Percentiles rank a stretch among this genome's conserved stretches.
phyloP scores from a whole-genome alignment of 2,113 vertebrate species.

The Grallaria varia region DNA sequence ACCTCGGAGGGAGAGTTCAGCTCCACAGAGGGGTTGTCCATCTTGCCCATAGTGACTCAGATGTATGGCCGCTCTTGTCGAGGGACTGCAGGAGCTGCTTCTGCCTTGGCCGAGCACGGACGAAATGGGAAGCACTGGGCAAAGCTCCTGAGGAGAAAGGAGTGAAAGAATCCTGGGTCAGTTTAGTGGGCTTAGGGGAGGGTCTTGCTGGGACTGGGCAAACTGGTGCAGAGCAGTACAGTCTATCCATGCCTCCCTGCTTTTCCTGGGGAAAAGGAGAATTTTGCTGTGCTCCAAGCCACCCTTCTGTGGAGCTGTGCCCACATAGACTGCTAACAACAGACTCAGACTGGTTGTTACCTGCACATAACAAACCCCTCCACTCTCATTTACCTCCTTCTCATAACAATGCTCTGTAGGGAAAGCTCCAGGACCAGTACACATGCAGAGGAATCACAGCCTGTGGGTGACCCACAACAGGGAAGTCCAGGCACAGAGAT shows the following conservation, averaged over 20 bases:
- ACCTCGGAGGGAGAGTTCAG: slow-evolving; percentile 78
- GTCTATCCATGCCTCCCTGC: not conserved
- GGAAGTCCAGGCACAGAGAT: not conserved
- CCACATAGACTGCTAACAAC: not conserved
- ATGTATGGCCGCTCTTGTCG: not conserved
- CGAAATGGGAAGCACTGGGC: not conserved
- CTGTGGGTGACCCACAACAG: not conserved
- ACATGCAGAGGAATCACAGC: not conserved
- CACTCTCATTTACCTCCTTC: not conserved
- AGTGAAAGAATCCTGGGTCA: not conserved
- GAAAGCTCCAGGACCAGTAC: not conserved
- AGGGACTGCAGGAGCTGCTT: not conserved
- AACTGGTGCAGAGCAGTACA: not conserved
- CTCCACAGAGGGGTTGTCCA: slow-evolving; percentile 78
- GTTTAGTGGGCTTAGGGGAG: not conserved
- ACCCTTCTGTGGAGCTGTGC: not conserved
- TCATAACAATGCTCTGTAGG: not conserved
- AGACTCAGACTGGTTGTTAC: not conserved
- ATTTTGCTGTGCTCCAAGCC: not conserved
- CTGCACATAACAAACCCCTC: not conserved
- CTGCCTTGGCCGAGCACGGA: accelerated
- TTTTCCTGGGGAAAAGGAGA: not conserved
- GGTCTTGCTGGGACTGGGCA: not conserved
- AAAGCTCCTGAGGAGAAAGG: slow-evolving; percentile 10
- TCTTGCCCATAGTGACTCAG: slow-evolving; percentile 80